These are phyloP conservation scores for Pterocles burchelli DNA, from an alignment of 2,113 vertebrate species.

Conservation along the genomic window DNA sequence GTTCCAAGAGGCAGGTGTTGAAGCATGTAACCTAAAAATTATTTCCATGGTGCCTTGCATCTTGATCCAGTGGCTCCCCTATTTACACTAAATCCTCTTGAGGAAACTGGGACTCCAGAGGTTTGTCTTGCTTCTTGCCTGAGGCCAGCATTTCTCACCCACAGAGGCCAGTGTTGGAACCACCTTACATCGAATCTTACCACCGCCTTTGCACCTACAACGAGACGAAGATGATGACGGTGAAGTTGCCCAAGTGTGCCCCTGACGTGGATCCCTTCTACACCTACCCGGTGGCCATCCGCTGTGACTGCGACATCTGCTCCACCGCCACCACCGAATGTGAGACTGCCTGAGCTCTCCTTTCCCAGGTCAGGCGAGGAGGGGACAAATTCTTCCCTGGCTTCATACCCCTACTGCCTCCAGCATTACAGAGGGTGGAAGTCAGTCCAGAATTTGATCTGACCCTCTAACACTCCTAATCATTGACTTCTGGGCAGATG, in stretches of 20 bases:
- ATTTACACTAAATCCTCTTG: background rate
- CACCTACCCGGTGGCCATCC: conserved; percentile 87
- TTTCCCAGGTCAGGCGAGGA: fast-evolving
- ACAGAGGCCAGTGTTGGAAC: conserved; percentile 88
- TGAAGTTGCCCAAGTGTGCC: conserved; percentile 85
- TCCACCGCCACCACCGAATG: conserved; percentile 88
- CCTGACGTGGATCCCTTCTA: conserved; percentile 81
- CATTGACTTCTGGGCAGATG: background rate
- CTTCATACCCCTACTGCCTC: background rate
- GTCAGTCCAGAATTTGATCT: background rate
- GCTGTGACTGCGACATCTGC: conserved; percentile 88
- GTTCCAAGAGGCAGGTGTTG: background rate
- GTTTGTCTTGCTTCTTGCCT: background rate
- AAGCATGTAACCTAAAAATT: background rate
- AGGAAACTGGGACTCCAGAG: background rate
- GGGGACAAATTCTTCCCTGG: background rate
- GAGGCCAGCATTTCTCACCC: background rate
- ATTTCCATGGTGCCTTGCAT: background rate
- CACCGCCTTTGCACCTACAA: conserved; percentile 94
- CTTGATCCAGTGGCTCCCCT: background rate
- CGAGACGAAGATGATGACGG: conserved; percentile 79
- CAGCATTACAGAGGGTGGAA: background rate
- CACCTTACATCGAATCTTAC: conserved; percentile 87
- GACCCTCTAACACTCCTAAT: background rate
- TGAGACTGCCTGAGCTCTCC: conserved; percentile 75